Evolutionary conservation across 2,888 invertebrate genomes (phyloP), one percentile per base, ranked within the genome.

Genomic region (Ochropleura leucogaster): DNA sequence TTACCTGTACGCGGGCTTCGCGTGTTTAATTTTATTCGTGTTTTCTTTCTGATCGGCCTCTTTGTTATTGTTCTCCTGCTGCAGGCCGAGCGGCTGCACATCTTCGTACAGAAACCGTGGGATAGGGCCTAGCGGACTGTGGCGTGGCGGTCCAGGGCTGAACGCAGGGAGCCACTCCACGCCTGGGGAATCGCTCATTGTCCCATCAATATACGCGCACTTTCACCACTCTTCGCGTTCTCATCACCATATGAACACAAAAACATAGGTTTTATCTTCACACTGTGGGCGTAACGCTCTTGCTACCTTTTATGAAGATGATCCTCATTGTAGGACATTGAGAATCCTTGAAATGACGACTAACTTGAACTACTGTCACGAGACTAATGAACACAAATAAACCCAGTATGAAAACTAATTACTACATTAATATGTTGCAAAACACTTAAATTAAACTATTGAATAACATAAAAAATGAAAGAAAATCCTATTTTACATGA

Each of bases 1-100:
- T 87, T 95, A 97, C 97, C 97, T 97, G 93, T 97, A 97, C 10
- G 97, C 97, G 82, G 97, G 97, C 89, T 97, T 97, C 7, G 97
- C 96, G 87, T 97, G 97, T 90, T 97, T 96, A 84, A 95, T 95
- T 92, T 95, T 95, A 87, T 95, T 96, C 70, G 93, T 89, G 83
- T 94, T 95, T 88, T 96, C 95, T 86, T 95, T 95, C 84, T 93
- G 94, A 71, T 95, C 96, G 47, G 79, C 79, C 85, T 95, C 95
- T 91, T 95, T 96, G 90, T 96, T 96, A 87, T 96, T 96, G 87
- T 96, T 96, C 88, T 96, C 95, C 89, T 94, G 95, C 82, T 93
- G 92, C 74, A 95, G 90, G 51, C 93, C 91, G 80, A 94, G 89
- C 46, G 95, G 95, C 88, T 96, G 95, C 77, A 96, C 96, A 90